Base-by-base conservation (phyloP, 2,113 vertebrate species). In the Sapajus apella region DNA sequence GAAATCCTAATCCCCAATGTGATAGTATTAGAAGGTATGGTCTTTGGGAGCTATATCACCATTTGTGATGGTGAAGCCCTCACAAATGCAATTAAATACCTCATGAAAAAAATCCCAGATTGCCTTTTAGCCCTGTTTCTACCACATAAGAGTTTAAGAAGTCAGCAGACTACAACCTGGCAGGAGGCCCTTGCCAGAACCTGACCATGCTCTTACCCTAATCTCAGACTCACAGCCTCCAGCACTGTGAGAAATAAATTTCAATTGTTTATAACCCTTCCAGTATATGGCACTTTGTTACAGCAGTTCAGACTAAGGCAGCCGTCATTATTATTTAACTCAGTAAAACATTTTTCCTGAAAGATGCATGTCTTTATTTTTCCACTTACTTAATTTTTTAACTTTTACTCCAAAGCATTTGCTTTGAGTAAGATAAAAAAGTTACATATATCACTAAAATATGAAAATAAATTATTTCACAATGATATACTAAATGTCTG, bases 371-470 rank as follows among this genome's bases (percentile, higher is more conserved):
- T 88, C 95, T 98, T 98, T 98, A 97, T 98, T 98, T 98, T 89
- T 97, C 97, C 95, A 93, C 96, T 76, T 96, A 27, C 93, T 97
- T 97, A 97, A 97, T 50, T 98, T 98, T 83, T 98, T 98, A 94
- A 95, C 75, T 93, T 98, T 92, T 94, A 96, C 89, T 23, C 50
- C 64, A 92, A 96, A 98, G 21, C 92, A 56, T 98, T 95, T 97
- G 77, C 96, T 92, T 80, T 97, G 95, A 90, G 76, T 79, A 97
- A 98, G 40, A 96, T 98, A 96, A 98, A 97, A 94, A 40, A 80
- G 35, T 97, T 97, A 97, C 97, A 97, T 76, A 95, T 97, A 96
- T 98, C 94, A 92, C 16, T 96, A 97, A 93, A 94, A 91, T 94
- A 95, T 94, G 97, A 96, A 98, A 96, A 97, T 98, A 97, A 97